These are phyloP conservation scores for Orthosia gracilis DNA, from an alignment of 2,888 invertebrate genomes.

Conservation along the genomic window DNA sequence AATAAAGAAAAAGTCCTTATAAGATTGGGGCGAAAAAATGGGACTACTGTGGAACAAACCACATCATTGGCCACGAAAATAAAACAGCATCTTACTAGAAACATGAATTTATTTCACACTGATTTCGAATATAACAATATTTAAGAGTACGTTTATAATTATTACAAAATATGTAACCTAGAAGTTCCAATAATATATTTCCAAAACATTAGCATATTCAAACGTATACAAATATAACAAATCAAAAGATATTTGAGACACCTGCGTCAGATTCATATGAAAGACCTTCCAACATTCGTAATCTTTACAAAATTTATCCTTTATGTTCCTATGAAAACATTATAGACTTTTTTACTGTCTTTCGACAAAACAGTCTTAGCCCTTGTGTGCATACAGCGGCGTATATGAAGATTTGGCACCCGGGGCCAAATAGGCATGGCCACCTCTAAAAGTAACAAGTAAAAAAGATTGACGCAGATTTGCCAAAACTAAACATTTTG, in stretches of 20 bases:
- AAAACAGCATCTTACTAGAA: conserved; percentile 27
- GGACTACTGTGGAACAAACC: too few relatives aligned
- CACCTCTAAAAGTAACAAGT: too few relatives aligned
- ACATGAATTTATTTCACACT: conserved; percentile 52
- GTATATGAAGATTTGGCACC: too few relatives aligned
- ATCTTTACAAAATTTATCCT: conserved; percentile 33
- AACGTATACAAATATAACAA: conserved; percentile 63
- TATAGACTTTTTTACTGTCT: conserved; percentile 53
- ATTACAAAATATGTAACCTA: conserved; percentile 28
- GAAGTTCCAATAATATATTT: conserved; percentile 47
- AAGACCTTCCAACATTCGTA: conserved; percentile 46
- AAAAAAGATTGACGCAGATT: too few relatives aligned
- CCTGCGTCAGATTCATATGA: conserved; percentile 31
- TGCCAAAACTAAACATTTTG: too few relatives aligned
- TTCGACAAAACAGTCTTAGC: conserved; percentile 56
- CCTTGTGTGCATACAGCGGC: conserved; percentile 22
- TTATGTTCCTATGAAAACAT: conserved; percentile 27
- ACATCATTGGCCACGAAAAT: background rate
- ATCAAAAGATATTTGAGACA: conserved; percentile 54
- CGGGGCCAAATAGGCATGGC: too few relatives aligned
- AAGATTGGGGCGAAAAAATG: too few relatives aligned
- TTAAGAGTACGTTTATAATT: conserved; percentile 36
- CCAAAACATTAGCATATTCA: conserved; percentile 37
- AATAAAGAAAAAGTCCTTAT: too few relatives aligned
- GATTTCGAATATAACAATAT: conserved; percentile 38